Percentiles rank a stretch among this genome's conserved stretches.
These are phyloP conservation scores for Epistrophe grossulariae DNA, from an alignment of 2,888 invertebrate species.

Conservation along the genomic window DNA sequence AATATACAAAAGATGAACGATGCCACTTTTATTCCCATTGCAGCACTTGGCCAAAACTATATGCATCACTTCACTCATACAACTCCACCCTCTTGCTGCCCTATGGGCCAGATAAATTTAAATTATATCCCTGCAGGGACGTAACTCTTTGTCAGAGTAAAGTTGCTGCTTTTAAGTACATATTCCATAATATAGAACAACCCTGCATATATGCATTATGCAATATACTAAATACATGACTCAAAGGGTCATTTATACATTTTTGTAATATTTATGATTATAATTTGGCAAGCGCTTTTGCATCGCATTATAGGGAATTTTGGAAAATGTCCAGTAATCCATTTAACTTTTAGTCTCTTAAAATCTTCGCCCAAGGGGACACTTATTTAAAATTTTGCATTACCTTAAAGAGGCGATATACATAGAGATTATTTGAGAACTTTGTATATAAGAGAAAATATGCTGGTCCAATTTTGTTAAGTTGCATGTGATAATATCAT, in stretches of 20 bases:
- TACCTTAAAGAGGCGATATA: not conserved
- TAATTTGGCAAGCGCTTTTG: constrained; percentile 77
- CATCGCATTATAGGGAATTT: constrained; percentile 41
- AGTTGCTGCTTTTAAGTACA: constrained; percentile 57
- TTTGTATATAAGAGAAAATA: not conserved
- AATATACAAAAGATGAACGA: constrained; percentile 30
- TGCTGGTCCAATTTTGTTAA: not conserved
- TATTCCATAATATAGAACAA: constrained; percentile 17
- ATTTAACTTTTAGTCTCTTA: not conserved
- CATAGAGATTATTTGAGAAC: not conserved
- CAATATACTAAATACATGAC: constrained; percentile 40
- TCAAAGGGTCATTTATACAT: constrained; percentile 77
- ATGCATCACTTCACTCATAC: constrained; percentile 14
- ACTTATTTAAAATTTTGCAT: not conserved
- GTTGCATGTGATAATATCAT: not conserved
- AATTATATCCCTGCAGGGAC: constrained; percentile 66
- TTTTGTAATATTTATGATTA: constrained; percentile 77
- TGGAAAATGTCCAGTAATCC: constrained; percentile 63
- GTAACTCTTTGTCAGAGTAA: constrained; percentile 69
- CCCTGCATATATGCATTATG: constrained; percentile 14
- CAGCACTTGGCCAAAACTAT: constrained; percentile 56
- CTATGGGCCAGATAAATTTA: constrained; percentile 64
- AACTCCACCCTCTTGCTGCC: constrained; percentile 58
- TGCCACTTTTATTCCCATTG: constrained; percentile 51
- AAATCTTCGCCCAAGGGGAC: not conserved